Evolutionary conservation across 2,888 invertebrate species (phyloP).

Genomic region (Eilema depressum): DNA sequence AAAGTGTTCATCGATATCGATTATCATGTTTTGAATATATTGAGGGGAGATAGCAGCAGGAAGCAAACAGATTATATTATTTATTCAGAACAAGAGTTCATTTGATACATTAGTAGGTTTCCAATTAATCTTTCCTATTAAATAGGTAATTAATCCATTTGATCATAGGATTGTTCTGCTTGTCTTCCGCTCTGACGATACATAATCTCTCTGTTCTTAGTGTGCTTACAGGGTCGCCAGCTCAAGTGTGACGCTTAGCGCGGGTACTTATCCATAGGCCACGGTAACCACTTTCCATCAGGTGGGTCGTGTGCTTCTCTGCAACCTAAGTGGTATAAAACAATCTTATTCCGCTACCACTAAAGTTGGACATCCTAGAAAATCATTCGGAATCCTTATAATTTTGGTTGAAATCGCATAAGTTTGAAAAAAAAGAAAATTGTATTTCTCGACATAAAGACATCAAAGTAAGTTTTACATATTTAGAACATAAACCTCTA

Average conservation of each 20-base stretch:
- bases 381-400: neutral
- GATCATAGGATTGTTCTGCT: no score
- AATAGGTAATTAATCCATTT: no score
- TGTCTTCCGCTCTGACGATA: no score
- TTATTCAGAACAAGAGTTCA: neutral
- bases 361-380: neutral
- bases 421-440: neutral
- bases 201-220: no score
- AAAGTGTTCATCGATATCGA: neutral
- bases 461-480: no score
- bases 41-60: neutral
- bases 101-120: neutral
- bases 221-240: no score
- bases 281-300: no score
- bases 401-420: neutral
- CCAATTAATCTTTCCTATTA: neutral
- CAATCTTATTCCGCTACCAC: neutral
- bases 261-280: no score
- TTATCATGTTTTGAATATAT: neutral
- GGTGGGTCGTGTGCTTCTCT: no score
- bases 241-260: no score
- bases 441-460: no score
- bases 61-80: neutral
- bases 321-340: no score
- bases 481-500: neutral